These are phyloP conservation scores for Donacobius atricapilla DNA, from an alignment of 2,113 vertebrate species.

Conservation along the genomic window DNA sequence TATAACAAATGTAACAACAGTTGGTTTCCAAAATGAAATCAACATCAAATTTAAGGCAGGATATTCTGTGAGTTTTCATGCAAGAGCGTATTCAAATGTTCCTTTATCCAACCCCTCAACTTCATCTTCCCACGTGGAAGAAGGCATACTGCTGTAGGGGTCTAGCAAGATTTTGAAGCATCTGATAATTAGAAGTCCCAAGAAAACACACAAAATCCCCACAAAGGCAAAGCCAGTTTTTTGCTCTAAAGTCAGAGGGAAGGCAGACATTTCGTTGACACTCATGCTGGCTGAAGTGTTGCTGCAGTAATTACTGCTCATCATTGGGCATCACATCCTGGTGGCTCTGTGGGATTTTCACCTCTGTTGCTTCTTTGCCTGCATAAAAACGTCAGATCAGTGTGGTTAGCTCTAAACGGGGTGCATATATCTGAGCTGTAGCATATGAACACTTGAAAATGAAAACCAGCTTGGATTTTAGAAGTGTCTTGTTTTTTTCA, in stretches of 20 bases:
- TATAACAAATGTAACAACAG: conserved; percentile 23
- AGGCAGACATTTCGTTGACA: conserved; percentile 83
- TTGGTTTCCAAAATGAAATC: conserved; percentile 44
- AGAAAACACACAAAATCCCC: conserved; percentile 91
- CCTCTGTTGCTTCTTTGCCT: conserved; percentile 45
- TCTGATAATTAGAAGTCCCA: conserved; percentile 92
- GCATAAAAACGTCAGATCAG: background rate
- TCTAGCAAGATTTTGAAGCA: conserved; percentile 96
- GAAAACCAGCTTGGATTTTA: background rate
- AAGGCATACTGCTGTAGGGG: conserved; percentile 97
- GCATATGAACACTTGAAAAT: background rate
- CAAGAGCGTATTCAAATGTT: conserved; percentile 94
- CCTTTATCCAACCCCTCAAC: conserved; percentile 95
- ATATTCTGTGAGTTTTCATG: conserved; percentile 73
- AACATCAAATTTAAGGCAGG: conserved; percentile 41
- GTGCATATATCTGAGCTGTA: background rate
- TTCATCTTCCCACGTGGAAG: conserved; percentile 93
- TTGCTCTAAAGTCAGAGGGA: conserved; percentile 92
- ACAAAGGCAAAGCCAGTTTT: conserved; percentile 96
- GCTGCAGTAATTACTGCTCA: conserved; percentile 89
- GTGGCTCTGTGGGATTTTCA: conserved; percentile 12
- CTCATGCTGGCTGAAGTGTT: conserved; percentile 89
- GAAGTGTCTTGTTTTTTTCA: background rate
- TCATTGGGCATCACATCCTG: conserved; percentile 75
- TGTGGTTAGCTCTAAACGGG: background rate